Conservation (phyloP, 2,888 invertebrate species). For the Rugalucina vietnamica region DNA sequence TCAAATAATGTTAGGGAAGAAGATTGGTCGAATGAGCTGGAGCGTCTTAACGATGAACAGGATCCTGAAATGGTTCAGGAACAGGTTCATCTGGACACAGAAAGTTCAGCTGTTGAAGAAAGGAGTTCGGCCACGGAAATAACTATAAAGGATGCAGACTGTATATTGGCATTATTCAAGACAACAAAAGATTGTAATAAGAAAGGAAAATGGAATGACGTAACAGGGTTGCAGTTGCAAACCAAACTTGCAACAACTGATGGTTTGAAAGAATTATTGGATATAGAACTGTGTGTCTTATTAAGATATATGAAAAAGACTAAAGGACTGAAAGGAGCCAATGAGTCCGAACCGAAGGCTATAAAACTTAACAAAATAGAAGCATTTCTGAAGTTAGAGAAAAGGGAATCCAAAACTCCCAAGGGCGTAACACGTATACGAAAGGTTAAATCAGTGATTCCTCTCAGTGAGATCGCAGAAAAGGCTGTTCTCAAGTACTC, state of each 20-base stretch:
- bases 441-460: background rate
- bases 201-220: constrained; percentile 19
- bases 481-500: constrained; percentile 18
- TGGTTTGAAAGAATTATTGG: constrained; percentile 10
- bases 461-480: constrained; percentile 23
- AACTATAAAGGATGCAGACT: background rate
- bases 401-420: background rate
- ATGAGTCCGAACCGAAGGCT: constrained; percentile 36
- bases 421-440: background rate
- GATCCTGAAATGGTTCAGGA: background rate
- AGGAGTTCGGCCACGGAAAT: too few relatives aligned
- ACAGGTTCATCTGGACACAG: background rate
- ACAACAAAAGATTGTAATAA: constrained; percentile 36
- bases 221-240: background rate
- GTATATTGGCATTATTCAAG: constrained; percentile 29
- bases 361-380: constrained; percentile 14
- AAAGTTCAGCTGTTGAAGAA: too few relatives aligned
- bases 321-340: constrained; percentile 21
- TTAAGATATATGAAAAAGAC: constrained; percentile 44
- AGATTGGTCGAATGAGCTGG: too few relatives aligned
- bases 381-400: constrained; percentile 11
- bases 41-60: background rate
- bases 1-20: too few relatives aligned
- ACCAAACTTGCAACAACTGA: background rate
- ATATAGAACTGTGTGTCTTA: constrained; percentile 35